Conservation (phyloP, 1,140 invertebrate species). For the Lordiphosa collinella region DNA sequence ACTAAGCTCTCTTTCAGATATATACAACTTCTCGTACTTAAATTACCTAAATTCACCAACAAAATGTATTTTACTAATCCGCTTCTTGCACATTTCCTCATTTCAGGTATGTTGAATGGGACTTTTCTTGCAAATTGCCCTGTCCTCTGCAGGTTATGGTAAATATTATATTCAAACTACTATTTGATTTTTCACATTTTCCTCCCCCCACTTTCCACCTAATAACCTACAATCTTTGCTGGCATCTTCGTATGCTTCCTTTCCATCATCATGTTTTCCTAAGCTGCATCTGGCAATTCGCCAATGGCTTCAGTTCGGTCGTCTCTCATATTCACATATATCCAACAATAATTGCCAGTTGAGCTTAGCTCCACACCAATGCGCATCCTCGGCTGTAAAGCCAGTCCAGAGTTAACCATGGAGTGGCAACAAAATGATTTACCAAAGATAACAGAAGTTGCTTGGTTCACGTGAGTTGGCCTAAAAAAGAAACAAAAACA, state of each 20-base stretch:
- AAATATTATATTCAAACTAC: not conserved
- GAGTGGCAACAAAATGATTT: constrained; percentile 72
- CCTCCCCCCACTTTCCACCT: too few species aligned
- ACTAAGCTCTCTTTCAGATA: too few species aligned
- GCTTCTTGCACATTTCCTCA: not conserved
- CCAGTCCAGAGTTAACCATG: constrained; percentile 45
- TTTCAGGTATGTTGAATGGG: constrained; percentile 26
- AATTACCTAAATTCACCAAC: too few species aligned
- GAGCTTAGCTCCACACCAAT: constrained; percentile 10
- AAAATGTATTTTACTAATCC: too few species aligned
- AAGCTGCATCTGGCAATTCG: constrained; percentile 1
- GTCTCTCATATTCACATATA: constrained; percentile 37
- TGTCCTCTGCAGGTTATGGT: constrained; percentile 16
- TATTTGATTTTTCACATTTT: too few species aligned
- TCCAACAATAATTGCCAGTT: constrained; percentile 62
- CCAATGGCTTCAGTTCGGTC: constrained; percentile 14
- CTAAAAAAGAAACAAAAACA: constrained; percentile 64
- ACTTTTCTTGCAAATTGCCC: not conserved
- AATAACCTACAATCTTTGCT: not conserved
- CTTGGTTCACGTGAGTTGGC: constrained; percentile 48
- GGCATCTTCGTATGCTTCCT: not conserved
- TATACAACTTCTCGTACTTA: too few species aligned
- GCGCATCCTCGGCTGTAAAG: constrained; percentile 14
- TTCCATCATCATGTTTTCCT: not conserved
- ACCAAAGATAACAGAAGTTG: constrained; percentile 71